Evolutionary conservation across 2,888 invertebrate genomes (phyloP), one percentile per base, ranked within the genome.

Genomic region (Theretra japonica): DNA sequence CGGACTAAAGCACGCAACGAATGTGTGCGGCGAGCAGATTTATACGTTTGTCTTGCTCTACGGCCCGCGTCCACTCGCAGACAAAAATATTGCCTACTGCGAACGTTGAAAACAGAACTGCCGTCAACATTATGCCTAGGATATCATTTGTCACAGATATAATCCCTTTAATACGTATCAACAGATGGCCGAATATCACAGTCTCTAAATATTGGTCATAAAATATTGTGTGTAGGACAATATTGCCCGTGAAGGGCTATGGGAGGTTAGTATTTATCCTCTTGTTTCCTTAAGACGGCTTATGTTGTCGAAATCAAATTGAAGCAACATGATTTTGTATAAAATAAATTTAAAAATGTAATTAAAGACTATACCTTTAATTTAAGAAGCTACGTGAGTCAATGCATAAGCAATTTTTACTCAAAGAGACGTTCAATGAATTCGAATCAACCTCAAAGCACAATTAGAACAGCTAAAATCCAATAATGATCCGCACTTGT

Each of bases 21-120:
- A 86, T 87, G 85, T 87, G 83, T 87, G 87, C 83, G 86, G 86
- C 79, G 78, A 81, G 79, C 83, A 86, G 87, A 90, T 90, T 90
- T 90, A 89, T 88, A 85, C 84, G 87, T 86, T 82, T 87, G 85
- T 88, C 88, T 86, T 86, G 85, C 81, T 81, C 74, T 79, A 78
- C 81, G 80, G 75, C 81, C 80, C 84, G 82, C 79, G 83, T 85
- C 83, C 84, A 84, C 83, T 83, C 76, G 77, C 82, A 83, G 82
- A 83, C 84, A 80, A 86, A 87, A 86, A 86, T 86, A 86, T 85
- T 76, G 73, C 75, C 76, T 75, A 73, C 65, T 65, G 62, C 41
- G 48, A 23, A 73, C 73, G 72, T 75, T 73, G 75, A 79, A 75
- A 69, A 69, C 53, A 69, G 69, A 30, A 33, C 48, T 70, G 57